Conservation (phyloP, 2,113 vertebrate genomes). For the Taurulus bubalis region DNA sequence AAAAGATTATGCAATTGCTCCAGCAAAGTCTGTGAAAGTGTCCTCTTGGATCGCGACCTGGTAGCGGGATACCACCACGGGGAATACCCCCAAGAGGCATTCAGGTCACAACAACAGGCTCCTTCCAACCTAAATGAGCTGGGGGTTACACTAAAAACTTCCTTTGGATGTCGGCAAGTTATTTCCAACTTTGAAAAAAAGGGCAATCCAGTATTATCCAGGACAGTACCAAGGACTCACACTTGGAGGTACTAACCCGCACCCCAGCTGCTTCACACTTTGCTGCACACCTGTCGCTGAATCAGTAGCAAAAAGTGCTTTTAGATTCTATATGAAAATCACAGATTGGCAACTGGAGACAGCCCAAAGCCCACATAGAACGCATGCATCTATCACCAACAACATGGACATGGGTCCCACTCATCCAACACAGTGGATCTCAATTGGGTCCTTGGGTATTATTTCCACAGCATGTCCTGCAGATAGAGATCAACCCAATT, state of each 20-base stretch:
- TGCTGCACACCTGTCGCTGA: background rate
- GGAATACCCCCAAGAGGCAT: slow-evolving; percentile 1
- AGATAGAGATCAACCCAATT: background rate
- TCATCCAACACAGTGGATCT: background rate
- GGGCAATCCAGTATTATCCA: background rate
- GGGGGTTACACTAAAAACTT: background rate
- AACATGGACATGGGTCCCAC: background rate
- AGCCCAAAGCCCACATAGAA: background rate
- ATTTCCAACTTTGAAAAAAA: background rate
- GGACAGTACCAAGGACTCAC: background rate
- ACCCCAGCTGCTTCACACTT: background rate
- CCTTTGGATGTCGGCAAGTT: background rate
- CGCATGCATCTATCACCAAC: background rate
- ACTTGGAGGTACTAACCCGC: background rate
- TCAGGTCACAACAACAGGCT: slow-evolving; percentile 17
- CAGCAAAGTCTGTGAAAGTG: slow-evolving; percentile 10
- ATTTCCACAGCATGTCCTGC: background rate
- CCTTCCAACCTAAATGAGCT: slow-evolving; percentile 34
- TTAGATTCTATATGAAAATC: background rate
- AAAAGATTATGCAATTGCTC: slow-evolving; percentile 12
- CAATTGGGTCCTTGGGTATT: background rate
- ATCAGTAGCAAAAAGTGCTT: slow-evolving; percentile 7
- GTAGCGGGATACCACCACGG: slow-evolving; percentile 2
- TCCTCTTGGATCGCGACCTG: background rate
- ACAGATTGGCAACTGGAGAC: background rate